These are phyloP conservation scores for Porphyrio hochstetteri DNA, from an alignment of 2,113 vertebrate genomes.

Conservation along the genomic window DNA sequence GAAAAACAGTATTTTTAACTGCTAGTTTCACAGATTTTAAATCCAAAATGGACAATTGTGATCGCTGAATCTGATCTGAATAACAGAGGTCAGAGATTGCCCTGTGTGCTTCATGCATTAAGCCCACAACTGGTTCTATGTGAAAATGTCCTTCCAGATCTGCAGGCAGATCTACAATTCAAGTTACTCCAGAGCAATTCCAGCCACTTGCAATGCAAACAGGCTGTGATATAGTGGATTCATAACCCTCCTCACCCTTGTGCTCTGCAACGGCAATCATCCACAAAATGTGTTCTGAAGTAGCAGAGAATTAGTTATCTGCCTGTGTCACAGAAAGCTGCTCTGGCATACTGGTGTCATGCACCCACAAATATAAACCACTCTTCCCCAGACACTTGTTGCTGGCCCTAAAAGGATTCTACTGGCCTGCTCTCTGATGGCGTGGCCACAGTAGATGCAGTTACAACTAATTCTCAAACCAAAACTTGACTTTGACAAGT, in stretches of 20 bases:
- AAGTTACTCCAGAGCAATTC: not conserved
- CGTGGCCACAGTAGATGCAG: not conserved
- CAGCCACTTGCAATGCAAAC: not conserved
- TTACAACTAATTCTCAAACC: not conserved
- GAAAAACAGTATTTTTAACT: not conserved
- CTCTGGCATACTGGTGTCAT: not conserved
- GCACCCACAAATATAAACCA: not conserved
- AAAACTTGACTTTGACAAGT: not conserved
- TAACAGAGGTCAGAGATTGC: not conserved
- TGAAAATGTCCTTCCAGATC: not conserved
- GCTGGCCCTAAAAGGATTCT: not conserved
- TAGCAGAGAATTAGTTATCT: not conserved
- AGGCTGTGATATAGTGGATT: not conserved
- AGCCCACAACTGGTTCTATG: not conserved
- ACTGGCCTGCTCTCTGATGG: not conserved
- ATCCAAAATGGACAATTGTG: not conserved
- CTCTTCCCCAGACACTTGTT: not conserved
- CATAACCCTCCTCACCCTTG: not conserved
- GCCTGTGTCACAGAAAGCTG: not conserved
- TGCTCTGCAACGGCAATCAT: not conserved
- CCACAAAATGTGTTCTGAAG: not conserved
- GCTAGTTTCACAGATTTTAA: not conserved
- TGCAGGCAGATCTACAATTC: not conserved
- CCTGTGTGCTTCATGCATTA: not conserved
- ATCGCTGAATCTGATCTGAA: not conserved